These are phyloP conservation scores for Meriones psammophilus DNA, from an alignment of 2,797 vertebrate genomes.

Conservation along the genomic window DNA sequence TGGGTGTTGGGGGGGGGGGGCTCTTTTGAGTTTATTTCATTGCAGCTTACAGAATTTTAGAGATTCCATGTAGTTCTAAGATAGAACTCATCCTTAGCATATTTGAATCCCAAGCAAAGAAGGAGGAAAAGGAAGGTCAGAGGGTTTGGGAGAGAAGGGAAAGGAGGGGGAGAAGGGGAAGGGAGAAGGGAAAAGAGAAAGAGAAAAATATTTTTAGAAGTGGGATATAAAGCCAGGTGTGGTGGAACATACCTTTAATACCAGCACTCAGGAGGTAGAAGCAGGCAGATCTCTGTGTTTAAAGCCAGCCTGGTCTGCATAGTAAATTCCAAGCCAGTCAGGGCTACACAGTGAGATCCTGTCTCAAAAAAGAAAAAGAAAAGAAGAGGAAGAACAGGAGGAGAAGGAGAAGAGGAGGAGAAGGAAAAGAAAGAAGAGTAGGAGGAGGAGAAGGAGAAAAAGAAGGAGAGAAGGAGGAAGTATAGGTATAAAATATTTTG, in stretches of 20 bases:
- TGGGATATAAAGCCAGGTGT: background rate
- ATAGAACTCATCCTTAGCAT: background rate
- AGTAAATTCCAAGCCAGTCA: background rate
- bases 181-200: background rate
- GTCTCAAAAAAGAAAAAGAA: background rate
- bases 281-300: background rate
- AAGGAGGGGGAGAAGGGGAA: too few relatives aligned
- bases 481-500: background rate
- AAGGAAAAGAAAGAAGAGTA: background rate
- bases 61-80: background rate
- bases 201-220: background rate
- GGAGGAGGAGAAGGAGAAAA: too few relatives aligned
- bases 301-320: background rate
- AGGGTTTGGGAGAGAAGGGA: background rate
- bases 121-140: background rate
- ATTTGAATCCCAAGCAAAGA: background rate
- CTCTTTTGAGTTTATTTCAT: background rate
- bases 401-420: too few relatives aligned
- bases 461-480: too few relatives aligned
- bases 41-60: background rate
- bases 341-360: background rate
- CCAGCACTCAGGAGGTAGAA: background rate
- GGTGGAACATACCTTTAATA: background rate
- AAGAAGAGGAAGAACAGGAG: too few relatives aligned
- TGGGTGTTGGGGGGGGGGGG: background rate